Conservation (phyloP, 2,888 invertebrate genomes). For the Cyaniris semiargus region DNA sequence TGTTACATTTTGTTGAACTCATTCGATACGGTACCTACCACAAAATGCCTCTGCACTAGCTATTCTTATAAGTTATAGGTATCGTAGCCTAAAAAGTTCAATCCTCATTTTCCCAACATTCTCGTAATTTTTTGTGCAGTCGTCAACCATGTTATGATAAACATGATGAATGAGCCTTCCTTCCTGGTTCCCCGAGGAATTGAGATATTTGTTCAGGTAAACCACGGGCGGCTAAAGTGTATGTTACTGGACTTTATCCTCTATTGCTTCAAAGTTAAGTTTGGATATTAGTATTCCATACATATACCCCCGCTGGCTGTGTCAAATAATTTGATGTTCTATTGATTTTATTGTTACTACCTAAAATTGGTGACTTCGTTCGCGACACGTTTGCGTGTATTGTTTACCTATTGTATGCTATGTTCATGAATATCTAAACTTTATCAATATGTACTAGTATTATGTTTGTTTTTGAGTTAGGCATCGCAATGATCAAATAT, state of each 20-base stretch:
- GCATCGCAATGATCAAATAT: too few relatives aligned
- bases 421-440: too few relatives aligned
- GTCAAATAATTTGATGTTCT: constrained; percentile 21
- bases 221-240: not conserved
- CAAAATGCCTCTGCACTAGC: not conserved
- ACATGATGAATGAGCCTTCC: constrained; percentile 28
- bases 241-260: not conserved
- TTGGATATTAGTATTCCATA: not conserved
- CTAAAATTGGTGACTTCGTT: not conserved
- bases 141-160: constrained; percentile 24
- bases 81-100: not conserved
- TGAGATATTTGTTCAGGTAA: constrained; percentile 34
- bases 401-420: not conserved
- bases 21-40: too few relatives aligned
- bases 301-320: not conserved
- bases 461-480: too few relatives aligned
- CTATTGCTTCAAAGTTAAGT: not conserved
- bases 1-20: too few relatives aligned
- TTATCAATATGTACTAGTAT: too few relatives aligned
- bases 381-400: not conserved
- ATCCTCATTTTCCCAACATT: not conserved
- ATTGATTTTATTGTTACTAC: constrained; percentile 17
- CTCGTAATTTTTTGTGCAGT: not conserved
- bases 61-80: not conserved
- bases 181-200: constrained; percentile 34